phyloP scores from a whole-genome alignment of 2,113 vertebrate genomes.

The Cathartes aura region DNA sequence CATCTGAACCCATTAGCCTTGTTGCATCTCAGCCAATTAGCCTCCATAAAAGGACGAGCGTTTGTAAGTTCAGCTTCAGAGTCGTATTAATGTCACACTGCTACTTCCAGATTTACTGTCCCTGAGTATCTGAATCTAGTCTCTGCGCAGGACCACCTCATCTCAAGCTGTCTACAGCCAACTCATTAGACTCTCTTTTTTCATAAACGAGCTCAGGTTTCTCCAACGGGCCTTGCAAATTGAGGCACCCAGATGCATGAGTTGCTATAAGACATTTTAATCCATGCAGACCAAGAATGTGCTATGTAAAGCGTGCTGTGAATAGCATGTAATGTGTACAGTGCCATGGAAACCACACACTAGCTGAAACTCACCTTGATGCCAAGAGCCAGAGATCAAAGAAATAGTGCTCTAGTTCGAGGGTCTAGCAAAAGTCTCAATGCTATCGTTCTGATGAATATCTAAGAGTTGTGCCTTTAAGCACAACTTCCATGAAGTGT shows the following conservation, averaged over 20 bases:
- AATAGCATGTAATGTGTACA: background rate
- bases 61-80: background rate
- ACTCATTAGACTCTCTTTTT: background rate
- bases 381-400: background rate
- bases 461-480: background rate
- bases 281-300: too few relatives aligned
- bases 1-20: background rate
- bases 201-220: background rate
- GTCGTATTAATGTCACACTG: background rate
- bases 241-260: rapidly evolving
- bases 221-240: background rate
- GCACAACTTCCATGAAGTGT: background rate
- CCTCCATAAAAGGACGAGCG: background rate
- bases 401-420: rapidly evolving
- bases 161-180: background rate
- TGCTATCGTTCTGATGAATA: background rate
- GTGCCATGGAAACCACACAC: background rate
- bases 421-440: background rate
- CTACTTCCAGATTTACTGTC: background rate
- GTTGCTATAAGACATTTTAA: background rate
- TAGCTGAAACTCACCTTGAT: background rate
- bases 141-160: background rate
- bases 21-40: background rate
- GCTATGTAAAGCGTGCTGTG: background rate
- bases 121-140: background rate